A percentile compares a stretch with the other conserved stretches of the same genome.
Evolutionary conservation across 2,888 invertebrate species (phyloP).

Genomic region (Podotricha telesiphe): DNA sequence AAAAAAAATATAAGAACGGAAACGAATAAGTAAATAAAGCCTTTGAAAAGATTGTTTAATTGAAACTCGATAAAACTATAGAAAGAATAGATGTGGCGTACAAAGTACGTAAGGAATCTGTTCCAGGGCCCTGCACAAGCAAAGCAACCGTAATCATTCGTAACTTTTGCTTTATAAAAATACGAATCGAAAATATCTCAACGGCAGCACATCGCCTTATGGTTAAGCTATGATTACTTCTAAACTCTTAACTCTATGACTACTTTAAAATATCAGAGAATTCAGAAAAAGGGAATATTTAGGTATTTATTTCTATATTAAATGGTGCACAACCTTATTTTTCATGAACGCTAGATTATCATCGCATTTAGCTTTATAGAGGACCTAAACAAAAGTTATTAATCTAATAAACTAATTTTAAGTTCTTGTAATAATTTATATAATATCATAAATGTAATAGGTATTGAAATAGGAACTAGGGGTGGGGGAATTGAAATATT

Average conservation of each 20-base stretch:
- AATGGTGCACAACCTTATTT: constrained; percentile 83
- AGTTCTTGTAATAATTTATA: constrained; percentile 60
- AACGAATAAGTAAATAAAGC: constrained; percentile 36
- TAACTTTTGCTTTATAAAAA: constrained; percentile 83
- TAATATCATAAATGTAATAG: constrained; percentile 54
- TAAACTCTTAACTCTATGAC: constrained; percentile 76
- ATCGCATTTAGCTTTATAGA: constrained; percentile 77
- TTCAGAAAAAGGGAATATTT: constrained; percentile 82
- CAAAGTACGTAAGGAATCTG: constrained; percentile 52
- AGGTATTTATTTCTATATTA: constrained; percentile 77
- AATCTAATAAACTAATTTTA: constrained; percentile 68
- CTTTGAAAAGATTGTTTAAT: constrained; percentile 46
- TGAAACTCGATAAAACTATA: constrained; percentile 49
- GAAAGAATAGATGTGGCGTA: constrained; percentile 46
- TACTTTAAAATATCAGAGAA: constrained; percentile 83
- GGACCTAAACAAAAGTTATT: constrained; percentile 65
- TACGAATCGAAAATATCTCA: constrained; percentile 83
- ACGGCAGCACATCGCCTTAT: constrained; percentile 79
- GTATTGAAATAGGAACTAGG: constrained; percentile 75
- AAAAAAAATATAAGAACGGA: constrained; percentile 30
- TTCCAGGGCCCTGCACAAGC: constrained; percentile 79
- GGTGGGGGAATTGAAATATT: constrained; percentile 54
- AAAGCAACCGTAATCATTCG: constrained; percentile 80
- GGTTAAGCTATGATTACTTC: constrained; percentile 78
- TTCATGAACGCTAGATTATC: constrained; percentile 81